Base-by-base conservation (phyloP, 1,140 invertebrate genomes). In the Tyrophagus putrescentiae region DNA sequence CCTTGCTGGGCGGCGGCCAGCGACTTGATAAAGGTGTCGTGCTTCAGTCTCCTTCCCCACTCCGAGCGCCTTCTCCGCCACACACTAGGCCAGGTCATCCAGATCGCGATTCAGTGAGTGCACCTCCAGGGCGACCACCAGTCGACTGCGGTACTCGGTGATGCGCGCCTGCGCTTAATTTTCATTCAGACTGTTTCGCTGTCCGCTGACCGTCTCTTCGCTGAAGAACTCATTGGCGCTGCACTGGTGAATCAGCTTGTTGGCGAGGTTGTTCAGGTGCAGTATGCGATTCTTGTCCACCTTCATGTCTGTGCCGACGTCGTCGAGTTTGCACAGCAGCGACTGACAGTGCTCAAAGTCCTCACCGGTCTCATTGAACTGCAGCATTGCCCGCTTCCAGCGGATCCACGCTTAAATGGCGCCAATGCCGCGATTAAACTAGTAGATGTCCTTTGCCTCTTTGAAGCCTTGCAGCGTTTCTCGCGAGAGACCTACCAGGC, bases 361-460 rank as follows among this genome's bases (percentile, higher is more conserved):
- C 63, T 83, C 80, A 0, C 94, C 93, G 32, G 85, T 82, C 65
- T 98, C 93, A 50, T 84, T 85, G 25, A 89, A 88, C 73, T 88
- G 83, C 0, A 98, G 85, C 82, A 98, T 87, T 77, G 91, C 84
- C 72, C 96, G 90, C 70, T 81, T 98, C 66, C 97, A 91, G 61
- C 91, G 76, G 52, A 98, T 95, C 92, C 92, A 97, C 9, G 86
- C 82, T 69, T 95, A 87, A 29, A 96, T 89, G 70, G 91, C 88
- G 64, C 97, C 90, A 36, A 93, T 79, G 69, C 95, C 85, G 70
- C 92, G 94, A 69, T 96, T 94, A 72, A 98, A 98, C 70, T 95
- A 87, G 1, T 98, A 75, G 57, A 98, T 94, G 68, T 97, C 93
- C 69, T 94, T 88, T 0, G 93, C 93, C 70, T 98, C 94, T 72